A percentile compares a stretch with the other conserved stretches of the same genome.
These are phyloP conservation scores for Eupelmus urozonus DNA, from an alignment of 2,888 invertebrate genomes.

Conservation along the genomic window DNA sequence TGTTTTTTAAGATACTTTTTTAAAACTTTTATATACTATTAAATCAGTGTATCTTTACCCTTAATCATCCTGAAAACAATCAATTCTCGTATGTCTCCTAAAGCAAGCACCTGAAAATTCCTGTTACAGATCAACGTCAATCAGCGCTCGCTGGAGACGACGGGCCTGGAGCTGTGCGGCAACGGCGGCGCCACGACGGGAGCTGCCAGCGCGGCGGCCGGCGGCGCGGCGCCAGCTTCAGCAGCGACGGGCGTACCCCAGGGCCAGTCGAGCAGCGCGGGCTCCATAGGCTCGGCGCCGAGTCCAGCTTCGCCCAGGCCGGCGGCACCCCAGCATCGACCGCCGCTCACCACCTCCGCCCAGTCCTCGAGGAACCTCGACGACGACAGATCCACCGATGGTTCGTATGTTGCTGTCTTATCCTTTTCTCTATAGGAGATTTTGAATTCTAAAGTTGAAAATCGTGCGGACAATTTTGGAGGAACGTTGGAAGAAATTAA, in stretches of 20 bases:
- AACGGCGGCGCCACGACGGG: conserved; percentile 67
- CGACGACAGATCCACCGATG: conserved; percentile 76
- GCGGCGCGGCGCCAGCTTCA: conserved; percentile 72
- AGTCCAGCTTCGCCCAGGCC: conserved; percentile 76
- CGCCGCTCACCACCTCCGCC: conserved; percentile 67
- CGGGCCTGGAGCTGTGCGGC: conserved; percentile 74
- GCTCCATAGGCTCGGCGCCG: conserved; percentile 76
- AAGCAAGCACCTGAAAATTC: neutral
- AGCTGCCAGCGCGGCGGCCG: conserved; percentile 68
- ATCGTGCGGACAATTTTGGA: too few species aligned
- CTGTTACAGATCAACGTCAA: conserved; percentile 74
- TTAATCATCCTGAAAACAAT: too few species aligned
- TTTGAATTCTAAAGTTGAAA: too few species aligned
- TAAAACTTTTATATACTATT: too few species aligned
- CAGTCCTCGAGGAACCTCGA: conserved; percentile 75
- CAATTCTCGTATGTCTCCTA: too few species aligned
- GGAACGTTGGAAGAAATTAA: too few species aligned
- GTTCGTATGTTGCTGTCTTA: conserved; percentile 63
- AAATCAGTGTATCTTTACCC: too few species aligned
- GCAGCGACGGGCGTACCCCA: conserved; percentile 72
- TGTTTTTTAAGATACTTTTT: too few species aligned
- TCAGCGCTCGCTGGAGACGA: conserved; percentile 75
- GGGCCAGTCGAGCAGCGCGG: conserved; percentile 75
- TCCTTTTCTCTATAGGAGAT: neutral
- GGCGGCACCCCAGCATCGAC: conserved; percentile 70